Base-by-base conservation (phyloP, 2,113 vertebrate genomes). In the Nanger granti region DNA sequence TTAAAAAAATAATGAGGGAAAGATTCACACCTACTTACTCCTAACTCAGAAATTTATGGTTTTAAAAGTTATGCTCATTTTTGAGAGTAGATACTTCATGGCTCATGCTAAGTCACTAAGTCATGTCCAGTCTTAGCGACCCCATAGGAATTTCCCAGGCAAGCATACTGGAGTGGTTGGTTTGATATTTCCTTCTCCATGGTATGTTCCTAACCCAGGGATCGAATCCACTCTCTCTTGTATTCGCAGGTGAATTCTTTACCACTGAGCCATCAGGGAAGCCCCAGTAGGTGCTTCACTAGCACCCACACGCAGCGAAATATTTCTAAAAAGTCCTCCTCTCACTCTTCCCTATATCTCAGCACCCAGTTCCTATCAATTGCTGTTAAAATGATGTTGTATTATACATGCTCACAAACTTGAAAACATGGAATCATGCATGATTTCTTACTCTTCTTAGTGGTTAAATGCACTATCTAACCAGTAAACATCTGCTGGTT, bases 201-300 rank as follows among this genome's bases (percentile, higher is more conserved):
- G 41, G 73, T 8, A 44, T 79, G 12, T 26, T 79, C 12, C 12
- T 0, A 0, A 79, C 12, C 24, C 73, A 79, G 24, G 73, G 37
- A 44, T 44, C 3, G 1, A 44, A 79, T 44, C 6, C 6, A 44
- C 73, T 79, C 73, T 79, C 73, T 79, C 73, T 44, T 44, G 41
- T 44, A 7, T 12, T 79, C 0, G 1, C 37, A 26, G 11, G 11
- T 44, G 12, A 41, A 44, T 7, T 79, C 37, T 44, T 79, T 14
- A 28, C 73, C 73, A 79, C 37, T 28, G 37, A 79, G 37, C 37
- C 24, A 79, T 41, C 73, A 44, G 37, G 11, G 37, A 44, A 44
- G 22, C 73, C 37, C 37, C 37, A 26, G 22, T 7, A 76, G 22
- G 22, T 76, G 22, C 37, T 44, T 57, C 64, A 91, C 49, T 66